These are phyloP conservation scores for Thumatha senex DNA, from an alignment of 2,888 invertebrate species.

Conservation along the genomic window DNA sequence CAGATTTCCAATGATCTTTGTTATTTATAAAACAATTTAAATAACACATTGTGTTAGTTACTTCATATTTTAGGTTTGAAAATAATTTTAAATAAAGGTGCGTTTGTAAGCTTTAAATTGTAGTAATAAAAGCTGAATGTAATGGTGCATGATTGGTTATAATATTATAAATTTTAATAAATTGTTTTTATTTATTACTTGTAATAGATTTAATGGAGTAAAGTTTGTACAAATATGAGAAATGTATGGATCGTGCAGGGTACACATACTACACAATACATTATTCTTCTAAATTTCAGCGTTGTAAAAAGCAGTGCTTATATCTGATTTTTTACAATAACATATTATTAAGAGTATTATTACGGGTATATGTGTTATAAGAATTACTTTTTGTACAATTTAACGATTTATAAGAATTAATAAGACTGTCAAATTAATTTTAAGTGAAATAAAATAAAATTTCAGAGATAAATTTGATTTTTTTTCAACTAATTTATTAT, in stretches of 20 bases:
- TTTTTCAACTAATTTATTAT: too few species aligned
- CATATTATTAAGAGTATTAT: conserved; percentile 20
- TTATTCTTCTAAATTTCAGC: background rate
- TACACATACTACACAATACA: conserved; percentile 28
- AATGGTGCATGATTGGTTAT: conserved; percentile 59
- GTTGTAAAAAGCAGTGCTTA: conserved; percentile 5
- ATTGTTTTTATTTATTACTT: conserved; percentile 12
- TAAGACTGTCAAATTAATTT: conserved; percentile 47
- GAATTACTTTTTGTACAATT: conserved; percentile 34
- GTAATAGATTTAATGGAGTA: conserved; percentile 17
- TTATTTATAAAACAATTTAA: conserved; percentile 22
- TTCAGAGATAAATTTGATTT: too few species aligned
- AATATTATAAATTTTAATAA: conserved; percentile 14
- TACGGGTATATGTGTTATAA: conserved; percentile 61
- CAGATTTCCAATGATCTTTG: conserved; percentile 54
- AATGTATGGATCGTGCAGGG: conserved; percentile 55
- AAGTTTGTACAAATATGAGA: conserved; percentile 33
- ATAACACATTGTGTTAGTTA: conserved; percentile 27
- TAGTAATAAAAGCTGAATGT: conserved; percentile 60
- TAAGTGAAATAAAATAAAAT: conserved; percentile 27
- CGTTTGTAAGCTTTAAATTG: conserved; percentile 44
- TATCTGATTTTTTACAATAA: background rate
- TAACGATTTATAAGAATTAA: conserved; percentile 41
- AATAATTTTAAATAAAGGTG: conserved; percentile 22
- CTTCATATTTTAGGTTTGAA: conserved; percentile 29